Conservation (phyloP, 2,113 vertebrate genomes). For the Manacus vitellinus region DNA sequence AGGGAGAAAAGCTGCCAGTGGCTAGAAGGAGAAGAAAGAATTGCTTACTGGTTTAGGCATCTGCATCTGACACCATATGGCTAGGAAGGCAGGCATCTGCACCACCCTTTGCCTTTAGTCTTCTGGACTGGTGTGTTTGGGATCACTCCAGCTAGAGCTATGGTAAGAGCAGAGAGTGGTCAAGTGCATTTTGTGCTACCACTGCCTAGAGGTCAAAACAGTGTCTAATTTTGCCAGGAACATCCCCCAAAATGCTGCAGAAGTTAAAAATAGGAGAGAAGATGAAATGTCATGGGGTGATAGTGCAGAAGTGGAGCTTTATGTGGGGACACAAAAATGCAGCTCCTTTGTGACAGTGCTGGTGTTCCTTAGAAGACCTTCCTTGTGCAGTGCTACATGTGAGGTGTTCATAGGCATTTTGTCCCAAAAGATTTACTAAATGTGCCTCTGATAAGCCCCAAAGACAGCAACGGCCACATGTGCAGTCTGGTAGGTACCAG, state of each 20-base stretch:
- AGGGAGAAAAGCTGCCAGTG: background rate
- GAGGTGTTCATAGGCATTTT: background rate
- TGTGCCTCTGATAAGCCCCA: background rate
- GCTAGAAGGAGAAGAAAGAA: background rate
- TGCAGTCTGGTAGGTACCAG: background rate
- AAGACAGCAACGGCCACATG: rapidly evolving
- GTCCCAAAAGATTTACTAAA: background rate
- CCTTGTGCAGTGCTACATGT: rapidly evolving
- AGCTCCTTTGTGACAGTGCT: background rate
- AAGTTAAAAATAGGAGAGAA: background rate
- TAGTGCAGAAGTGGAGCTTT: background rate
- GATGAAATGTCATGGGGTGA: background rate
- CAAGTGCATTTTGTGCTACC: background rate
- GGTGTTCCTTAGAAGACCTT: background rate
- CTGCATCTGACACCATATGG: rapidly evolving
- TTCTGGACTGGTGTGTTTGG: background rate
- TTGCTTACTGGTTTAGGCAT: background rate
- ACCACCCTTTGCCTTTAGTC: background rate
- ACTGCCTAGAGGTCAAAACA: background rate
- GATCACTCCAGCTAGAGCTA: background rate
- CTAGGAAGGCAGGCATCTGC: background rate
- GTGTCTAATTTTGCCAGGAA: background rate
- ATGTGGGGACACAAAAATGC: rapidly evolving
- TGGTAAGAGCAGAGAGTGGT: background rate
- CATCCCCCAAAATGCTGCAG: background rate